Percentiles rank a stretch among this genome's conserved stretches.
These are phyloP conservation scores for Bimastos eiseni DNA, from an alignment of 2,888 invertebrate genomes.

Conservation along the genomic window DNA sequence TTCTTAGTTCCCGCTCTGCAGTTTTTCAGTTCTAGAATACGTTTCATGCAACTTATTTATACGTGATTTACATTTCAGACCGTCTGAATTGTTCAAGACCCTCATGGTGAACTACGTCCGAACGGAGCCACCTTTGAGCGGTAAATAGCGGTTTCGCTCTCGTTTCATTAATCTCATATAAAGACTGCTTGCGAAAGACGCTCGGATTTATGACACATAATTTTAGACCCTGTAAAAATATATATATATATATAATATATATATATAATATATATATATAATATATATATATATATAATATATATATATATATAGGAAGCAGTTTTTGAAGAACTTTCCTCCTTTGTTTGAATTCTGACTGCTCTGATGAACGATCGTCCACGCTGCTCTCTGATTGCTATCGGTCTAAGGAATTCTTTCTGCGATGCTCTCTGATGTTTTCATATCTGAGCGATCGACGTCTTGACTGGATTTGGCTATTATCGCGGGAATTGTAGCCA, in stretches of 20 bases:
- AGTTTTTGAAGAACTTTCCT: neutral
- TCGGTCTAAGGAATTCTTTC: neutral
- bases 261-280: neutral
- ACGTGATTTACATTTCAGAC: conserved; percentile 28
- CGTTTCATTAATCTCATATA: neutral
- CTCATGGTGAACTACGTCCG: conserved; percentile 31
- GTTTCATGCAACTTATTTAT: neutral
- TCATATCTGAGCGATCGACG: neutral
- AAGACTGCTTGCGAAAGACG: neutral
- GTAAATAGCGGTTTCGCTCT: neutral
- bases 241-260: neutral
- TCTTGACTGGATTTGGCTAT: neutral
- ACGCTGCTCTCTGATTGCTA: too few species aligned
- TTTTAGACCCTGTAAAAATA: too few species aligned
- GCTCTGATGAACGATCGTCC: too few species aligned
- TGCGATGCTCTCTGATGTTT: neutral
- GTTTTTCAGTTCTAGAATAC: neutral
- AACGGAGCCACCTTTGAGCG: conserved; percentile 29
- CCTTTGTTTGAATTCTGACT: neutral
- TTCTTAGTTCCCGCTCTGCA: neutral
- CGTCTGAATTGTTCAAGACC: conserved; percentile 27
- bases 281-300: neutral
- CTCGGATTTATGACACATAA: neutral
- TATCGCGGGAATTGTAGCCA: neutral
- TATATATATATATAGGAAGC: neutral